Evolutionary conservation across 1,140 invertebrate genomes (phyloP), one percentile per base, ranked within the genome.

Genomic region (Hyles euphorbiae): DNA sequence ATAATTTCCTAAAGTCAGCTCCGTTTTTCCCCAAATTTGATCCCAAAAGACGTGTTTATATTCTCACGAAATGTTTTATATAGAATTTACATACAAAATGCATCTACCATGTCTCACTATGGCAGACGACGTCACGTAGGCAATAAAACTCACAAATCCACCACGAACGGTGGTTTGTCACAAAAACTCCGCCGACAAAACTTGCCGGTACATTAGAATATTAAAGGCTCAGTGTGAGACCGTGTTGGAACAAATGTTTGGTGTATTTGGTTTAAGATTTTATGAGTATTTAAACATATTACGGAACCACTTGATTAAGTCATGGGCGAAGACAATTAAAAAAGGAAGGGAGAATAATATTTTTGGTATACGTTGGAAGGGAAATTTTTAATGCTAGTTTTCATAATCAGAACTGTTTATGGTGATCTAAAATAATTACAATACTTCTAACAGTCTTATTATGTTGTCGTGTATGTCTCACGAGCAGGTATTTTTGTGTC

Each of bases 121-220:
- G 58, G 71, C 65, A 68, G 65, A 66, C 63, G 66, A 61, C 61
- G 60, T 76, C 76, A 76, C 76, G 76, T 78, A 78, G 61, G 67
- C 74, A 70, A 74, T 76, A 71, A 76, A 76, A 65, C 66, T 68
- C 63, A 68, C 65, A 71, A 68, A 62, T 68, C 67, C 69, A 67
- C 69, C 69, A 67, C 61, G 67, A 70, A 68, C 44, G 56, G 55
- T 58, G 58, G 61, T 63, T 48, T 65, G 67, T 66, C 61, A 78
- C 68, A 78, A 76, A 76, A 78, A 74, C 65, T 64, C 60, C 56
- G 60, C 65, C 53, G 66, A 64, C 62, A 56, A 58, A 65, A 59
- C 59, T 47, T 68, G 70, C 61, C 68, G 62, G 65, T 65, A 61
- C 68, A 73, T 76, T 72, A 72, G 65, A 65, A 65, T 60, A 63